phyloP scores from a whole-genome alignment of 2,113 vertebrate genomes.

The Protobothrops flavoviridis region DNA sequence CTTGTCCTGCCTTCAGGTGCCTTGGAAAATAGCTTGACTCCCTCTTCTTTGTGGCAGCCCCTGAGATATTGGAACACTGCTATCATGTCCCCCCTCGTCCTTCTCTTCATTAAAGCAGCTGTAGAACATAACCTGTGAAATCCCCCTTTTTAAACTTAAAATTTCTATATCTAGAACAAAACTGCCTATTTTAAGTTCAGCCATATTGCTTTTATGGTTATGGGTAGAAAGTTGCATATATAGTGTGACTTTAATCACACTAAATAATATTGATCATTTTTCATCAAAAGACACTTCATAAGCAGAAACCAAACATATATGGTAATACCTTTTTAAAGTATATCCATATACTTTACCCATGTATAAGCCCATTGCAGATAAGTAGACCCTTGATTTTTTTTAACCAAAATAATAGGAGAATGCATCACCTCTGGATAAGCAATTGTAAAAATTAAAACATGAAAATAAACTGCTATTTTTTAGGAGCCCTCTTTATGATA shows the following conservation, averaged over 20 bases:
- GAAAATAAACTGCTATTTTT: neutral
- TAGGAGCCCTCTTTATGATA: neutral
- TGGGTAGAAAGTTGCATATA: neutral
- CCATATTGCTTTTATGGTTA: neutral
- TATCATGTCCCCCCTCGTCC: too few species aligned
- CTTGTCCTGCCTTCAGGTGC: too few species aligned
- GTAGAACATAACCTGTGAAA: neutral
- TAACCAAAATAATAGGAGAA: neutral
- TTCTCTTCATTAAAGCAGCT: neutral
- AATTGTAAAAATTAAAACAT: neutral
- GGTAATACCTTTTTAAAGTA: neutral
- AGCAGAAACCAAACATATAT: neutral
- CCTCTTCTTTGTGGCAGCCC: too few species aligned
- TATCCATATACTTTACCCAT: neutral
- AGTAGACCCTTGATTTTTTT: neutral
- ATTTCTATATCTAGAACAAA: neutral
- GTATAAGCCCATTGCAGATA: neutral
- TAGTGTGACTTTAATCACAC: neutral
- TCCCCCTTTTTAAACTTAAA: neutral
- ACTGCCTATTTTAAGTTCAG: neutral
- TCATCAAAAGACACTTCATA: neutral
- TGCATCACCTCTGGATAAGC: too few species aligned
- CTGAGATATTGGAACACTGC: too few species aligned
- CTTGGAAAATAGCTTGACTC: too few species aligned
- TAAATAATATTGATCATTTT: neutral